These are phyloP conservation scores for Petrolisthes manimaculis DNA, from an alignment of 2,888 invertebrate genomes.

Conservation along the genomic window DNA sequence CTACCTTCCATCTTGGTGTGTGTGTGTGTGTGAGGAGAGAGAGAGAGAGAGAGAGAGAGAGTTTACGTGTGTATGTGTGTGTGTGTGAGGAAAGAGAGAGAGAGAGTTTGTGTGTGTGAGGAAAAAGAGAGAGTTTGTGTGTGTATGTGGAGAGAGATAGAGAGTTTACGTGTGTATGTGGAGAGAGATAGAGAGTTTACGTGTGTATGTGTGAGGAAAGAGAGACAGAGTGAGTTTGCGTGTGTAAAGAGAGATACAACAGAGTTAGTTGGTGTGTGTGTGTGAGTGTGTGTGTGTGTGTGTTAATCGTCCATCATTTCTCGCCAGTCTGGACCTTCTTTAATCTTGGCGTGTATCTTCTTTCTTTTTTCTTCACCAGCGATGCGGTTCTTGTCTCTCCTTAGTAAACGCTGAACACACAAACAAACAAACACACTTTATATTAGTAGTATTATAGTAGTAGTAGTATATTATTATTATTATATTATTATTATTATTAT, in stretches of 20 bases:
- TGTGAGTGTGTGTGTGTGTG: neutral
- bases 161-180: neutral
- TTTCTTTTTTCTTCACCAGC: conserved; percentile 22
- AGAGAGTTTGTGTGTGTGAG: neutral
- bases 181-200: too few relatives aligned
- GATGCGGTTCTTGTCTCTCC: conserved; percentile 28
- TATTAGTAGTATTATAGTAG: too few relatives aligned
- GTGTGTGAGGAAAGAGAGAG: neutral
- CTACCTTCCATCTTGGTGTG: neutral
- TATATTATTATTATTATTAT: too few relatives aligned
- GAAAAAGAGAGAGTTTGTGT: too few relatives aligned
- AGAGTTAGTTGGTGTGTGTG: too few relatives aligned
- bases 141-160: too few relatives aligned
- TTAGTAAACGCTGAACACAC: conserved; percentile 32
- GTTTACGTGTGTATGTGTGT: too few relatives aligned
- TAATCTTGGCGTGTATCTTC: conserved; percentile 32
- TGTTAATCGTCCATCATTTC: neutral
- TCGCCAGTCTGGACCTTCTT: conserved; percentile 34
- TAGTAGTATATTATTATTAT: too few relatives aligned
- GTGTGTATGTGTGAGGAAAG: too few relatives aligned
- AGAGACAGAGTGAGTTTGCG: too few relatives aligned
- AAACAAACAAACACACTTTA: neutral
- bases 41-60: conserved; percentile 15
- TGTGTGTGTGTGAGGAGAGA: neutral
- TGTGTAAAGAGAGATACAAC: too few relatives aligned